Conservation (phyloP, 2,113 vertebrate species). For the Bubo bubo region DNA sequence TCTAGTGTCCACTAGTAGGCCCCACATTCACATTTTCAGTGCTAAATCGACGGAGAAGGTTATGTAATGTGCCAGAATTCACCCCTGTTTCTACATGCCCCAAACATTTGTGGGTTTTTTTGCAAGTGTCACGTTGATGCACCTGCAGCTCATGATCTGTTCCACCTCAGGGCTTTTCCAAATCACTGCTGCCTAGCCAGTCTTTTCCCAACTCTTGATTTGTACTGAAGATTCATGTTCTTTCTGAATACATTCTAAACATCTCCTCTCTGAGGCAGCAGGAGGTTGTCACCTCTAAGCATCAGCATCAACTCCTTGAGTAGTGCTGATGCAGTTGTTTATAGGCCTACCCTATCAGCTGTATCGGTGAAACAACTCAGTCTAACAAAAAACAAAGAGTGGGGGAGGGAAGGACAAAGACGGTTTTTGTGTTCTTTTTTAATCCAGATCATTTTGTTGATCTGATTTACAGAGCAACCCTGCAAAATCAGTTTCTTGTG, state of each 20-base stretch:
- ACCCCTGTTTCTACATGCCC: not conserved
- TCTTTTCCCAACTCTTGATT: not conserved
- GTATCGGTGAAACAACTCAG: not conserved
- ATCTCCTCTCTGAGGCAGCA: not conserved
- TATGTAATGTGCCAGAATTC: not conserved
- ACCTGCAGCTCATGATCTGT: not conserved
- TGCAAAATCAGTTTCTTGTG: conserved; percentile 25
- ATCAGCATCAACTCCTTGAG: not conserved
- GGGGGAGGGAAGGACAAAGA: conserved; percentile 32
- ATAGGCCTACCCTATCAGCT: not conserved
- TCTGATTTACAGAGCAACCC: conserved; percentile 8
- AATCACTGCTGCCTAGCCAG: not conserved
- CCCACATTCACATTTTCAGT: not conserved
- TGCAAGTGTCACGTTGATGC: not conserved
- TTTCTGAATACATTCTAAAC: not conserved
- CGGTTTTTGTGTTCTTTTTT: not conserved
- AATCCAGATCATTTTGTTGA: conserved; percentile 13
- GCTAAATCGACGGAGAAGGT: not conserved
- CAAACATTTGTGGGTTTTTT: not conserved
- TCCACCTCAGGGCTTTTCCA: not conserved
- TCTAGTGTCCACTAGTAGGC: not conserved
- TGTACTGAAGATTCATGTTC: not conserved
- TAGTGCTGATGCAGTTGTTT: not conserved
- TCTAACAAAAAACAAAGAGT: conserved; percentile 26
- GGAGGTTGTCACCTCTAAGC: not conserved